Conservation (phyloP, 2,113 vertebrate species). For the Donacobius atricapilla region DNA sequence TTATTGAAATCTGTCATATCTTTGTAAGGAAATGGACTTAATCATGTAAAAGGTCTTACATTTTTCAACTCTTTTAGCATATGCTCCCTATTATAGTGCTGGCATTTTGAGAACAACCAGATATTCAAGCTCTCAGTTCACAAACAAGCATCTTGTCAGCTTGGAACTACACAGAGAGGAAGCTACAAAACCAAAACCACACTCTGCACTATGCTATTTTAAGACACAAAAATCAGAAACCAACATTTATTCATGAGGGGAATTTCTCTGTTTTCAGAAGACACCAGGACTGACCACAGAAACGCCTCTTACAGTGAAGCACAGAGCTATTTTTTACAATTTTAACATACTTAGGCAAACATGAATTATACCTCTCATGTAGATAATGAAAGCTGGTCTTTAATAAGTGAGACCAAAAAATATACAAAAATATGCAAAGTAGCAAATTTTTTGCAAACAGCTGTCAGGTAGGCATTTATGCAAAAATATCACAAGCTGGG, state of each 20-base stretch:
- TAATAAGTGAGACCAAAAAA: background rate
- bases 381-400: background rate
- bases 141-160: conserved; percentile 19
- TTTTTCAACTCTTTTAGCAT: background rate
- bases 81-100: background rate
- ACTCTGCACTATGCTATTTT: background rate
- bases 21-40: background rate
- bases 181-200: background rate
- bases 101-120: conserved; percentile 27
- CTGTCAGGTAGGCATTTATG: background rate
- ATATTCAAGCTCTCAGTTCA: background rate
- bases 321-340: background rate
- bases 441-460: background rate
- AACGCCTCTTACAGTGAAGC: background rate
- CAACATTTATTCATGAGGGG: background rate
- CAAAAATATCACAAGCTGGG: background rate
- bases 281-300: background rate
- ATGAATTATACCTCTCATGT: background rate
- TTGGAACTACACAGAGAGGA: background rate
- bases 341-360: background rate
- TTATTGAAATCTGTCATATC: background rate
- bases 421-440: background rate
- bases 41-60: background rate
- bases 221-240: background rate
- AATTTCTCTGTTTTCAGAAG: background rate